Evolutionary conservation across 2,113 vertebrate genomes (phyloP), one percentile per base, ranked within the genome.

Genomic region (Apteryx mantelli): DNA sequence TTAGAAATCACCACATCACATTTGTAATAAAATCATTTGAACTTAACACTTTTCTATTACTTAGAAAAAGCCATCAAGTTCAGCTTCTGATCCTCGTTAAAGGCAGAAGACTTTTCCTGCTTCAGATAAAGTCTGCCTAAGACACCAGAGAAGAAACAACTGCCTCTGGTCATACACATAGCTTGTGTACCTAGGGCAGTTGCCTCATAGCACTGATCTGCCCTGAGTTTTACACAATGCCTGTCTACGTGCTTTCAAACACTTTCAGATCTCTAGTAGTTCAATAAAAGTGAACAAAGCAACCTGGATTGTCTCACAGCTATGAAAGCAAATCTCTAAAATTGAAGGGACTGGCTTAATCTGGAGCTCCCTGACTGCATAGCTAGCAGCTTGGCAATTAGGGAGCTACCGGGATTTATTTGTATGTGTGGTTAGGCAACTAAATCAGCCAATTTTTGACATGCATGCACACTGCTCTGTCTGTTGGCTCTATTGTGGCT

Each of bases 381-480:
- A 93, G 55, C 89, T 94, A 96, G 96, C 61, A 91, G 69, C 71
- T 86, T 93, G 91, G 93, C 86, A 94, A 85, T 91, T 89, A 93
- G 84, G 56, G 94, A 94, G 80, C 82, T 82, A 95, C 52, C 46
- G 86, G 79, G 48, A 95, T 90, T 94, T 46, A 0, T 73, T 86
- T 95, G 76, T 90, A 86, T 1, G 1, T 95, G 87, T 78, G 88
- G 64, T 63, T 56, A 88, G 91, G 94, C 82, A 90, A 94, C 94
- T 95, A 94, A 94, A 94, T 97, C 94, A 95, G 94, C 93, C 91
- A 93, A 94, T 97, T 97, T 96, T 96, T 94, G 81, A 95, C 96
- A 95, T 95, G 93, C 93, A 88, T 93, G 94, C 94, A 95, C 96
- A 96, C 71, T 94, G 89, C 91, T 93, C 92, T 94, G 60, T 86